Conservation (phyloP, 2,888 invertebrate species). For the Athalia rosae region DNA sequence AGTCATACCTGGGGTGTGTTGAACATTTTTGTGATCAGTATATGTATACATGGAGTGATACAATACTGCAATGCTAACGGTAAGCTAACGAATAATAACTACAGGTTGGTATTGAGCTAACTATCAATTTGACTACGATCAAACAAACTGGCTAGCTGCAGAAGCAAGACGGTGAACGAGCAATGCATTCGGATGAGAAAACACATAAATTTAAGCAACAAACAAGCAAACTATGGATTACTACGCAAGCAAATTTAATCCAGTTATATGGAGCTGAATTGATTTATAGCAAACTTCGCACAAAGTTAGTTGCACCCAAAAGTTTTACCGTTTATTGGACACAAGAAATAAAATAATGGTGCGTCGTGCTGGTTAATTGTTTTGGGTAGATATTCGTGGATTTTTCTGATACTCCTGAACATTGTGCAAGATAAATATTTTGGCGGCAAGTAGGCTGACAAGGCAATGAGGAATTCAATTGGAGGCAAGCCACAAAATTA, state of each 20-base stretch:
- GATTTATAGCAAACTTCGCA: too few species aligned
- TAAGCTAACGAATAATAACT: background rate
- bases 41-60: constrained; percentile 1
- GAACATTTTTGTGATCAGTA: background rate
- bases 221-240: background rate
- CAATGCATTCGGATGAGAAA: background rate
- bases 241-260: background rate
- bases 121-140: background rate
- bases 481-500: constrained; percentile 46
- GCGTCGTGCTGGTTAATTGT: constrained; percentile 43
- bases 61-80: background rate
- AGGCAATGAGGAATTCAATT: background rate
- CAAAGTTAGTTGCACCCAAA: too few species aligned
- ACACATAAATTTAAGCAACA: background rate
- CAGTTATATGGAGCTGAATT: too few species aligned
- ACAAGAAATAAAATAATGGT: constrained; percentile 36
- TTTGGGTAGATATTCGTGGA: background rate
- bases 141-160: constrained; percentile 1
- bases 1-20: constrained; percentile 8
- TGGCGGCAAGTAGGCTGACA: background rate
- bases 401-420: background rate
- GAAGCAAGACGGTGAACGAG: background rate
- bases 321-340: background rate
- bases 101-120: background rate
- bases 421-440: constrained; percentile 25